Percentiles rank a stretch among this genome's conserved stretches.
These are phyloP conservation scores for Presbytis comata DNA, from an alignment of 2,797 vertebrate genomes.

Conservation along the genomic window DNA sequence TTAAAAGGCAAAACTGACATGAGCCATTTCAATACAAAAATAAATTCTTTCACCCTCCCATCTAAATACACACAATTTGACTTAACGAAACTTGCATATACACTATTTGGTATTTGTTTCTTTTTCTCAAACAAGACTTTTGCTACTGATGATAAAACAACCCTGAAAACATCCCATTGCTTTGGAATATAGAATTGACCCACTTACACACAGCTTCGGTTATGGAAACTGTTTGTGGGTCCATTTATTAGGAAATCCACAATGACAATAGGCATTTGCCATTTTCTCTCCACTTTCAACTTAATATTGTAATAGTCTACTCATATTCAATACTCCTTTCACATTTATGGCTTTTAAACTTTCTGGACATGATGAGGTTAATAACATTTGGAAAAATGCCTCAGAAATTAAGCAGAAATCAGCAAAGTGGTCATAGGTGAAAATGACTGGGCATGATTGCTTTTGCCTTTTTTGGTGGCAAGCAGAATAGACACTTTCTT, in stretches of 20 bases:
- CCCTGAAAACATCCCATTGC: not conserved
- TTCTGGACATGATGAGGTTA: not conserved
- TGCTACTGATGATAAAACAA: not conserved
- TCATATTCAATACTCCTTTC: not conserved
- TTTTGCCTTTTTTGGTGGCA: not conserved
- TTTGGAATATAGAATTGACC: not conserved
- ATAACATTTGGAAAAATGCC: not conserved
- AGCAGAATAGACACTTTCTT: not conserved
- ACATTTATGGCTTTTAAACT: not conserved
- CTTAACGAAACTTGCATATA: not conserved
- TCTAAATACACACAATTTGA: not conserved
- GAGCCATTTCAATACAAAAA: constrained; percentile 1
- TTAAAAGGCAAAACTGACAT: not conserved
- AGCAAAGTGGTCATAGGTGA: not conserved
- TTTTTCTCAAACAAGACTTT: constrained; percentile 14
- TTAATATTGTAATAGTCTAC: not conserved
- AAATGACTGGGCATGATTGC: not conserved
- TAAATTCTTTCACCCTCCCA: not conserved
- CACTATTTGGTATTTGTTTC: not conserved
- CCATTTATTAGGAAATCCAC: not conserved
- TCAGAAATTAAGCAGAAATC: not conserved
- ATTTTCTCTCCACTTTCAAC: constrained; percentile 21
- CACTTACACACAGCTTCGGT: not conserved
- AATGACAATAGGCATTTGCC: not conserved
- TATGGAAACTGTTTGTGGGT: not conserved